Base-by-base conservation (phyloP, 2,113 vertebrate genomes). In the Caranx melampygus region DNA sequence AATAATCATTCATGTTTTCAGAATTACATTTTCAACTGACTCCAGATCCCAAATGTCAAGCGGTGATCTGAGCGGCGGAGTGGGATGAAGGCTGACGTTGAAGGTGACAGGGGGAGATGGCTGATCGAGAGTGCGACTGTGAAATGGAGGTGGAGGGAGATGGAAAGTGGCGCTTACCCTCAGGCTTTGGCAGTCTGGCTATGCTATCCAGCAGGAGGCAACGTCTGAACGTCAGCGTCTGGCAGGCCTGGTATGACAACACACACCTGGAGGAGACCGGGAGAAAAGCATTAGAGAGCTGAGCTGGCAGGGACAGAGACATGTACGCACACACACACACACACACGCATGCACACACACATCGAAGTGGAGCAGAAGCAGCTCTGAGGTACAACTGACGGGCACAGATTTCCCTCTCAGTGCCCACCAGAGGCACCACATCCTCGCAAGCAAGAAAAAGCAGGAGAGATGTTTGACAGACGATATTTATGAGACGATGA, bases 171-270 rank as follows among this genome's bases (percentile, higher is more conserved):
- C 72, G 79, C 93, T 96, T 94, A 99, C 98, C 98, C 94, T 97
- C 96, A 18, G 97, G 95, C 72, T 94, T 92, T 15, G 97, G 96
- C 74, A 97, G 95, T 74, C 96, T 94, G 83, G 97, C 96, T 3
- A 99, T 95, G 93, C 96, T 96, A 94, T 99, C 98, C 0, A 96
- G 96, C 73, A 98, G 96, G 93, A 99, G 92, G 94, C 98, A 99
- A 69, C 97, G 93, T 87, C 97, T 95, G 93, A 98, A 99, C 7
- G 95, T 96, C 92, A 99, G 85, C 37, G 94, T 95, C 96, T 99
- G 98, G 90, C 98, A 99, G 89, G 97, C 96, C 87, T 97, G 97
- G 94, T 97, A 98, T 74, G 98, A 97, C 74, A 99, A 92, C 82
- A 95, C 97, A 94, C 98, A 99, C 95, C 98, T 99, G 94, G 51